Percentiles rank a stretch among this genome's conserved stretches.
phyloP scores from a whole-genome alignment of 2,888 invertebrate genomes.

The Conomelus anceps region DNA sequence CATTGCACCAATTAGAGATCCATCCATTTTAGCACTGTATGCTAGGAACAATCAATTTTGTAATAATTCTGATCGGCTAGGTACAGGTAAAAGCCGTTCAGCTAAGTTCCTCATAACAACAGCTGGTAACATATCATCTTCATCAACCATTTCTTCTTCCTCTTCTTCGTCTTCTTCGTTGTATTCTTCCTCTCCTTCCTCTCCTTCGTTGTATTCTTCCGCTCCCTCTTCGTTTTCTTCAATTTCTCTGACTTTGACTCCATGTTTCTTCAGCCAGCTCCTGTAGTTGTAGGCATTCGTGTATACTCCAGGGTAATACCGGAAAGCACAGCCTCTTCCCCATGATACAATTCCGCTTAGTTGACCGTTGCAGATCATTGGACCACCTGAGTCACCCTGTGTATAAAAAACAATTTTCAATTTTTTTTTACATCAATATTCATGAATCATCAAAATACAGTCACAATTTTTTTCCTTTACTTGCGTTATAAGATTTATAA shows the following conservation, averaged over 20 bases:
- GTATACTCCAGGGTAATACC: neutral
- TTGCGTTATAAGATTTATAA: no score
- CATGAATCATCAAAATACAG: no score
- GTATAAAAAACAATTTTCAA: neutral
- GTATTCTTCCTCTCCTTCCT: neutral
- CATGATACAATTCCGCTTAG: neutral
- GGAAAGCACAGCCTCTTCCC: neutral
- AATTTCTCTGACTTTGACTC: neutral
- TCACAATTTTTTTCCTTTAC: no score
- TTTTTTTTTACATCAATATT: no score
- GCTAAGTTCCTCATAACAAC: neutral
- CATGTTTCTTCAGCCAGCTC: neutral
- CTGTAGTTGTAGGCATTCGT: neutral
- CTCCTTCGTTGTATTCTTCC: neutral
- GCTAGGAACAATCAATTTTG: no score
- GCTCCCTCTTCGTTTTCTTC: neutral
- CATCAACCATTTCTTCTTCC: no score
- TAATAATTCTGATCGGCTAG: neutral
- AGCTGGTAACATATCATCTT: neutral
- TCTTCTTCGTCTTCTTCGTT: neutral
- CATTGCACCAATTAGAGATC: no score
- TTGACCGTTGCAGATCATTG: neutral
- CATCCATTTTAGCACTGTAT: no score
- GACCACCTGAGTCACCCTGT: constrained; percentile 8
- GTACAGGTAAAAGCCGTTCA: neutral